These are phyloP conservation scores for Holotrichia oblita DNA, from an alignment of 1,140 invertebrate genomes.

Conservation along the genomic window DNA sequence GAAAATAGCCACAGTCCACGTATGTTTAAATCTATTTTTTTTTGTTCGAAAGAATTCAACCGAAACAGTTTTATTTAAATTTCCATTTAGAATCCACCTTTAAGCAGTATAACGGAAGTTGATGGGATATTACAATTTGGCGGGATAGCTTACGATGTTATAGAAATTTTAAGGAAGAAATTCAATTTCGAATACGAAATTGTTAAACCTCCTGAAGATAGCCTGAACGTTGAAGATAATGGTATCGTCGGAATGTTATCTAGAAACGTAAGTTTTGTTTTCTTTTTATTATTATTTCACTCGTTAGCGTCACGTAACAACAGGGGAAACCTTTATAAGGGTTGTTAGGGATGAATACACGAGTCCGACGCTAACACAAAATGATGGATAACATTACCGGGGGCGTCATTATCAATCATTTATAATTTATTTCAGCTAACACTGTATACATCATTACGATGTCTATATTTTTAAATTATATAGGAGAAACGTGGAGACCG, in stretches of 20 bases:
- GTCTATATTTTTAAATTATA: too few species aligned
- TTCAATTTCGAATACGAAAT: slow-evolving; percentile 79
- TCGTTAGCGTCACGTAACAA: too few species aligned
- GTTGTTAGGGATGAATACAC: too few species aligned
- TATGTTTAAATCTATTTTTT: too few species aligned
- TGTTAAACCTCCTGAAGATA: slow-evolving; percentile 67
- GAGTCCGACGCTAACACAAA: too few species aligned
- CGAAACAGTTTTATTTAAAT: neutral
- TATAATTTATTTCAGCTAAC: too few species aligned
- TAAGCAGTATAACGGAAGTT: slow-evolving; percentile 61
- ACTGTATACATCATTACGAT: too few species aligned
- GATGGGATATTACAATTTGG: slow-evolving; percentile 68
- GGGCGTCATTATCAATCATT: too few species aligned
- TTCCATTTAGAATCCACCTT: slow-evolving; percentile 43
- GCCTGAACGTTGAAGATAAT: slow-evolving; percentile 65
- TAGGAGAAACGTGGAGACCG: too few species aligned
- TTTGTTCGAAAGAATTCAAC: neutral
- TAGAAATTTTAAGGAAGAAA: slow-evolving; percentile 73
- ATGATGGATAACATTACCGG: too few species aligned
- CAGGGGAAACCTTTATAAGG: too few species aligned
- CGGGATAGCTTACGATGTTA: slow-evolving; percentile 77
- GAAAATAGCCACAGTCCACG: slow-evolving; percentile 40
- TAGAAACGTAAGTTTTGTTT: slow-evolving; percentile 66
- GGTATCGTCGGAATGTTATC: slow-evolving; percentile 70
- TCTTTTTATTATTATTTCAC: too few species aligned